Percentiles rank a stretch among this genome's conserved stretches.
These are phyloP conservation scores for Eupithecia vulgata DNA, from an alignment of 2,888 invertebrate genomes.

Conservation along the genomic window DNA sequence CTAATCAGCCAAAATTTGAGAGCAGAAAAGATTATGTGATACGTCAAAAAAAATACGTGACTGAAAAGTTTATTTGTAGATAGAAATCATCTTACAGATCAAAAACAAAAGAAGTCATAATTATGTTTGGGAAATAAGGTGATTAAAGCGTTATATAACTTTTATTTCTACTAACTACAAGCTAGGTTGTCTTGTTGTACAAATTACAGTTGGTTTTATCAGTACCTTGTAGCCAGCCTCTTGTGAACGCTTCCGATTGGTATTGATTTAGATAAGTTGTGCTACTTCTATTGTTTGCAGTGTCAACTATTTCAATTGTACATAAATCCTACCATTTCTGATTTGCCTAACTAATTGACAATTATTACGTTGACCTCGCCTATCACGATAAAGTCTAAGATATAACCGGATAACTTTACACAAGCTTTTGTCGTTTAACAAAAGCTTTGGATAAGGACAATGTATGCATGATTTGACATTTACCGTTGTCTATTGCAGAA, in stretches of 20 bases:
- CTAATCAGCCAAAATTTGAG: not conserved
- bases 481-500: conserved; percentile 9
- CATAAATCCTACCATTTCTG: not conserved
- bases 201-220: not conserved
- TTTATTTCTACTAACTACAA: not conserved
- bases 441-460: conserved; percentile 24
- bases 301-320: not conserved
- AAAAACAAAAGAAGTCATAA: not conserved
- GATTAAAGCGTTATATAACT: not conserved
- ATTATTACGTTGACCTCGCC: not conserved
- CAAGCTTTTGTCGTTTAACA: not conserved
- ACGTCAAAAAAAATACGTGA: conserved; percentile 3
- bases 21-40: not conserved
- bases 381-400: not conserved
- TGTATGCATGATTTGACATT: conserved; percentile 35
- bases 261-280: not conserved
- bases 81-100: not conserved
- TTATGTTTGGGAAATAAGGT: conserved; percentile 1
- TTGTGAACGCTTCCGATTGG: not conserved
- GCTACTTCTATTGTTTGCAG: not conserved
- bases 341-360: not conserved
- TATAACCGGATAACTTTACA: not conserved
- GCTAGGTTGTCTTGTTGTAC: not conserved
- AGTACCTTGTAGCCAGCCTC: not conserved
- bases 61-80: not conserved